A percentile compares a stretch with the other conserved stretches of the same genome.
These are phyloP conservation scores for Lutjanus campechanus DNA, from an alignment of 2,797 vertebrate species.

Conservation along the genomic window DNA sequence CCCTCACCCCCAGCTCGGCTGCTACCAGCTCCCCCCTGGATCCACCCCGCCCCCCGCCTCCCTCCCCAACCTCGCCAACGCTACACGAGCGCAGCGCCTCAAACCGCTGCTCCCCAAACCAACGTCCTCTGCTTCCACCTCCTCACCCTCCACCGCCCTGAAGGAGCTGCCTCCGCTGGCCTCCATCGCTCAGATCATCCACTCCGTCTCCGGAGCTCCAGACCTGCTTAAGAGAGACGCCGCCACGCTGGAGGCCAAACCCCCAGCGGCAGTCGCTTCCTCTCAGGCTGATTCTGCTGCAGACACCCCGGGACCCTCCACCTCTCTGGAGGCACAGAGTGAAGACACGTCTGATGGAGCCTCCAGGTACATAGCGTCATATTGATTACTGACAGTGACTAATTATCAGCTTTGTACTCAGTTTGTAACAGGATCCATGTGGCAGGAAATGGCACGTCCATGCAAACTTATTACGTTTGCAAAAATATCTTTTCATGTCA, in stretches of 20 bases:
- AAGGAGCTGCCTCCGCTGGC: slow-evolving; percentile 94
- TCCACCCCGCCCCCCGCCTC: slow-evolving; percentile 56
- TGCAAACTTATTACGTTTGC: too few relatives aligned
- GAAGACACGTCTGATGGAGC: slow-evolving; percentile 43
- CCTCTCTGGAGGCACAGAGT: not conserved
- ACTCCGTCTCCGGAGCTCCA: slow-evolving; percentile 93
- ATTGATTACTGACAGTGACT: too few relatives aligned
- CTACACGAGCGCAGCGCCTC: slow-evolving; percentile 86
- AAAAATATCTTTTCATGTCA: too few relatives aligned
- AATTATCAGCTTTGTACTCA: too few relatives aligned
- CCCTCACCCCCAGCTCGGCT: slow-evolving; percentile 69
- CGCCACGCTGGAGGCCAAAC: slow-evolving; percentile 41
- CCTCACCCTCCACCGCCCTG: slow-evolving; percentile 34
- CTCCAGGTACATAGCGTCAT: slow-evolving; percentile 50
- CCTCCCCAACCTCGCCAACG: slow-evolving; percentile 26
- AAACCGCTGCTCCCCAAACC: slow-evolving; percentile 93
- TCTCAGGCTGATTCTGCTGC: not conserved
- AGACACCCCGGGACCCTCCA: not conserved
- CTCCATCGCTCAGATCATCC: slow-evolving; percentile 98
- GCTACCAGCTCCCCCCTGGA: slow-evolving; percentile 78
- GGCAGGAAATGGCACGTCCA: too few relatives aligned
- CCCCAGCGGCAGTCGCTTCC: fast-evolving
- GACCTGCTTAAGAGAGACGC: slow-evolving; percentile 89
- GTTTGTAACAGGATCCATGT: too few relatives aligned
- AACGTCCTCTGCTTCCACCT: slow-evolving; percentile 26